Evolutionary conservation across 1,140 invertebrate species (phyloP).

Genomic region (Archivesica marissinica): DNA sequence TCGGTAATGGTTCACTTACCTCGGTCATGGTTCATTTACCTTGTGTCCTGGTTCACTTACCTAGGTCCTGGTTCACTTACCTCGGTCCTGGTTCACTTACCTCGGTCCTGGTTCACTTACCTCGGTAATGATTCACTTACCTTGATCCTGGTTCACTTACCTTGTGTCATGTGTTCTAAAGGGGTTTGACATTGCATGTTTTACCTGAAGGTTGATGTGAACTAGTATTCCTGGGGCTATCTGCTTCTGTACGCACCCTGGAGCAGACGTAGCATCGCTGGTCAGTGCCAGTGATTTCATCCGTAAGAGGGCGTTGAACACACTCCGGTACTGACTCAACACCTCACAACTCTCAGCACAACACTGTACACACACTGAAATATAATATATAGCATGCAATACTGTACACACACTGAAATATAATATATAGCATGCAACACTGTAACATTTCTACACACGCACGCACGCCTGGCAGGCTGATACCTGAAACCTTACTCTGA

Average conservation of each 20-base stretch:
- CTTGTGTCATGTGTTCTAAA: too few species aligned
- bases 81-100: neutral
- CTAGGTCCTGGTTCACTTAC: neutral
- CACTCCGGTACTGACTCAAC: neutral
- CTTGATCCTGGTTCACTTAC: neutral
- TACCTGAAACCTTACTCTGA: too few species aligned
- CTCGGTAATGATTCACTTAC: neutral
- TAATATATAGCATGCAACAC: too few species aligned
- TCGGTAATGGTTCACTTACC: too few species aligned
- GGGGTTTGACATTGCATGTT: too few species aligned
- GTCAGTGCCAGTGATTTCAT: neutral
- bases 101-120: too few species aligned
- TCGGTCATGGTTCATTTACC: too few species aligned
- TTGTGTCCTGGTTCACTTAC: too few species aligned
- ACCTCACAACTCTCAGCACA: neutral
- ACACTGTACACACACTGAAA: slow-evolving; percentile 28
- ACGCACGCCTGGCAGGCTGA: too few species aligned
- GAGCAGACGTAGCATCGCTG: neutral
- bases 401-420: too few species aligned
- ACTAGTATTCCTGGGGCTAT: neutral
- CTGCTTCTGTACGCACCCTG: slow-evolving; percentile 1
- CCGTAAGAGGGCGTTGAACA: neutral
- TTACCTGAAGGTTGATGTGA: slow-evolving; percentile 26
- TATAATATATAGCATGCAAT: too few species aligned
- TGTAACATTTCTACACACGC: too few species aligned